Evolutionary conservation across 1,140 invertebrate species (phyloP).

Genomic region (Grapholita molesta): DNA sequence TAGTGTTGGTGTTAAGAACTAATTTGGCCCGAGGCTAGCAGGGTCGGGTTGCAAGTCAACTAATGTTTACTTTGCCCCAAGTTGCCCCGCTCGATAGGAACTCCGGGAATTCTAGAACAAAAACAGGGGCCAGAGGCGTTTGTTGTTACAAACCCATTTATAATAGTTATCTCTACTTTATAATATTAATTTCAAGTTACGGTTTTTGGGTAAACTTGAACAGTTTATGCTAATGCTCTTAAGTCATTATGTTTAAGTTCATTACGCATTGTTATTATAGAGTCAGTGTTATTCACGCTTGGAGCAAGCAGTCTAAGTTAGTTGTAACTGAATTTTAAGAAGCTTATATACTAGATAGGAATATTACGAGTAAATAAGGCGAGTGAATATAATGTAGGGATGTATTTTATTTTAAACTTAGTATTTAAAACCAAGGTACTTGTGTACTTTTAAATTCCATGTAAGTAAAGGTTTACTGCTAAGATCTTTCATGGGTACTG

Average conservation of each 20-base stretch:
- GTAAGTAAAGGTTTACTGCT: no score
- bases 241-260: slow-evolving; percentile 11
- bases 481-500: no score
- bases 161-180: slow-evolving; percentile 39
- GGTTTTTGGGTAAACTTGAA: slow-evolving; percentile 30
- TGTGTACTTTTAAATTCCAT: no score
- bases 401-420: no score
- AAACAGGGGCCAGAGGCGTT: slow-evolving; percentile 50
- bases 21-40: slow-evolving; percentile 29
- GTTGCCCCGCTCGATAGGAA: slow-evolving; percentile 25
- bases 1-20: slow-evolving; percentile 37
- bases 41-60: slow-evolving; percentile 27
- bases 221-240: slow-evolving; percentile 17
- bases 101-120: slow-evolving; percentile 39
- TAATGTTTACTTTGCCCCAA: slow-evolving; percentile 36
- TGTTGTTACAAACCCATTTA: slow-evolving; percentile 56
- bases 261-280: no score
- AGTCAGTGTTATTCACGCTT: no score
- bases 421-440: no score
- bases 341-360: no score
- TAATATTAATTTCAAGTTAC: slow-evolving; percentile 47
- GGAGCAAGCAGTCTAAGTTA: no score
- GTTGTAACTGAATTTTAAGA: no score
- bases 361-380: no score
- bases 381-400: no score